Conservation (phyloP, 1,140 invertebrate genomes). For the Zaprionus tsacasi region DNA sequence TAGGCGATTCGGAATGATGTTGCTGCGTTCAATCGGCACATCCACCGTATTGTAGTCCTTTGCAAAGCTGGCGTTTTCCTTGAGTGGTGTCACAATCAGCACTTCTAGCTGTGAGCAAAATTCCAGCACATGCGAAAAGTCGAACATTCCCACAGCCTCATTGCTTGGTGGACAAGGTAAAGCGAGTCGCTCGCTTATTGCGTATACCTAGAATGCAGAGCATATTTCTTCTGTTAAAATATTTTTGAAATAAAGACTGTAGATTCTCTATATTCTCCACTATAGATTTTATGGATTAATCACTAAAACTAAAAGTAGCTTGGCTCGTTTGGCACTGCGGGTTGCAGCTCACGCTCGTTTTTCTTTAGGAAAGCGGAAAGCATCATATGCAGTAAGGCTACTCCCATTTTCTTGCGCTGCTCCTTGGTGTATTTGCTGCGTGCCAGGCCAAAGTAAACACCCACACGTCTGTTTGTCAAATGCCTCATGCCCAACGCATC, state of each 20-base stretch:
- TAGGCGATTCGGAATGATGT: constrained; percentile 92
- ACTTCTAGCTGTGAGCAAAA: constrained; percentile 91
- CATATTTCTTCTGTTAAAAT: neutral
- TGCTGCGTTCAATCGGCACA: constrained; percentile 88
- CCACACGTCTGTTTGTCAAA: constrained; percentile 92
- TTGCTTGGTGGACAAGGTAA: constrained; percentile 89
- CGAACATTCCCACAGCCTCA: constrained; percentile 87
- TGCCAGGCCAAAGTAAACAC: constrained; percentile 92
- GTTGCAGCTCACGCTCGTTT: constrained; percentile 51
- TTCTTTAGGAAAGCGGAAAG: constrained; percentile 33
- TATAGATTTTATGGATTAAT: neutral
- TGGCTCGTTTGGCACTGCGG: neutral
- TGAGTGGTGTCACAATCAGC: constrained; percentile 86
- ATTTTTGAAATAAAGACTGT: neutral
- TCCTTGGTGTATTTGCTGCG: constrained; percentile 87
- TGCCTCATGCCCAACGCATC: constrained; percentile 92
- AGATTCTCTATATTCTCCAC: neutral
- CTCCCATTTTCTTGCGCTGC: constrained; percentile 90
- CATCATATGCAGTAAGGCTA: constrained; percentile 90
- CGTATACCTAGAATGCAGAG: constrained; percentile 90
- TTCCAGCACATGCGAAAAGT: constrained; percentile 96
- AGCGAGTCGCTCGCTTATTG: constrained; percentile 94
- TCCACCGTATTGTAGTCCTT: constrained; percentile 80
- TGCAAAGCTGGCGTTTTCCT: constrained; percentile 76
- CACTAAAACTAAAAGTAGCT: neutral